Conservation (phyloP, 2,797 vertebrate genomes). For the Phrynocephalus guinanensis region DNA sequence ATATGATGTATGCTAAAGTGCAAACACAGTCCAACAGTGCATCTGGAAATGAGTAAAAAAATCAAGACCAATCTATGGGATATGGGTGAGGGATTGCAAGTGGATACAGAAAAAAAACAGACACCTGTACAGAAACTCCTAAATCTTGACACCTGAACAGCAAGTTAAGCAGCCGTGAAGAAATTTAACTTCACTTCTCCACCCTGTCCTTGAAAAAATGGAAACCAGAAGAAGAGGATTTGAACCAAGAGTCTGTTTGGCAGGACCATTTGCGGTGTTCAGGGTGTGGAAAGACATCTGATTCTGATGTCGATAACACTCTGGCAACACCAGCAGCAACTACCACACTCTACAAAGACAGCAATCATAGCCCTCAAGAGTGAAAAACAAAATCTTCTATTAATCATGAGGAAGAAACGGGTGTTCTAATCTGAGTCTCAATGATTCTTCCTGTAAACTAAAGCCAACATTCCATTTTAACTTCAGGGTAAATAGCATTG, state of each 20-base stretch:
- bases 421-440: background rate
- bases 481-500: background rate
- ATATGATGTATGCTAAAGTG: background rate
- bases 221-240: background rate
- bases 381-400: background rate
- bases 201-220: background rate
- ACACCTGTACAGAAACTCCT: background rate
- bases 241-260: background rate
- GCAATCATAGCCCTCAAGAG: background rate
- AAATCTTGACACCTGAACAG: background rate
- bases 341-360: background rate
- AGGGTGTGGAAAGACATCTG: background rate
- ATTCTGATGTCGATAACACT: constrained; percentile 2
- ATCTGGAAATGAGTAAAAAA: background rate
- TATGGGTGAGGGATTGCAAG: no score
- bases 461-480: background rate
- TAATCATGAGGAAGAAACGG: background rate
- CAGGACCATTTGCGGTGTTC: background rate
- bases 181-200: background rate
- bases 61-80: background rate
- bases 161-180: background rate
- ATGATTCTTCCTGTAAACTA: no score
- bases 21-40: background rate
- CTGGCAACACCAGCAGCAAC: background rate
- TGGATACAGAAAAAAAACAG: background rate